Conservation (phyloP, 2,888 invertebrate genomes). For the Eupeodes luniger region DNA sequence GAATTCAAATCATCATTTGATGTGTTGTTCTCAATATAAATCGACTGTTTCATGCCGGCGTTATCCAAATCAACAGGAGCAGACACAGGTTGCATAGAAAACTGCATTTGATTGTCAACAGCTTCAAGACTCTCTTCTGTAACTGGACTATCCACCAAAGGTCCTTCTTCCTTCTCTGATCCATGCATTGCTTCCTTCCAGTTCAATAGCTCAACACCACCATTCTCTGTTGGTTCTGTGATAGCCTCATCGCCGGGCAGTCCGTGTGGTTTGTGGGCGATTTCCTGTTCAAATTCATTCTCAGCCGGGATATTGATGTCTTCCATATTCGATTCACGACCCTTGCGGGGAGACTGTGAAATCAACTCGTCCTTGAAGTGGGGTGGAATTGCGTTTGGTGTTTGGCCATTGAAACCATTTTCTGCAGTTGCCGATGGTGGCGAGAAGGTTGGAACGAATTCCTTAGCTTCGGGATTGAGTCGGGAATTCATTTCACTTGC, state of each 20-base stretch:
- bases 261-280: slow-evolving; percentile 82
- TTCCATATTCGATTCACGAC: slow-evolving; percentile 83
- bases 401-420: slow-evolving; percentile 54
- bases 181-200: slow-evolving; percentile 79
- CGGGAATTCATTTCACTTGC: slow-evolving; percentile 88
- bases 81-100: slow-evolving; percentile 28
- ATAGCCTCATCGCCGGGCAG: slow-evolving; percentile 79
- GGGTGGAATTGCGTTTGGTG: slow-evolving; percentile 56
- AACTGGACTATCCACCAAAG: slow-evolving; percentile 61
- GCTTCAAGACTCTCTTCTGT: slow-evolving; percentile 62
- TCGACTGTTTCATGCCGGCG: slow-evolving; percentile 81
- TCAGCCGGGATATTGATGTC: slow-evolving; percentile 81
- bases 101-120: slow-evolving; percentile 47
- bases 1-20: slow-evolving; percentile 80
- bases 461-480: slow-evolving; percentile 93
- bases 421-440: slow-evolving; percentile 84
- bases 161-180: slow-evolving; percentile 78
- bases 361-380: slow-evolving; percentile 82
- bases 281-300: slow-evolving; percentile 82
- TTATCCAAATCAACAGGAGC: slow-evolving; percentile 69
- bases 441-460: slow-evolving; percentile 86
- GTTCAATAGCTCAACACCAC: slow-evolving; percentile 73
- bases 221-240: slow-evolving; percentile 66
- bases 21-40: slow-evolving; percentile 79
- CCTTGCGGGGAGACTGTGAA: slow-evolving; percentile 90